Conservation (phyloP, 2,888 invertebrate species). For the Apodemia mormo region DNA sequence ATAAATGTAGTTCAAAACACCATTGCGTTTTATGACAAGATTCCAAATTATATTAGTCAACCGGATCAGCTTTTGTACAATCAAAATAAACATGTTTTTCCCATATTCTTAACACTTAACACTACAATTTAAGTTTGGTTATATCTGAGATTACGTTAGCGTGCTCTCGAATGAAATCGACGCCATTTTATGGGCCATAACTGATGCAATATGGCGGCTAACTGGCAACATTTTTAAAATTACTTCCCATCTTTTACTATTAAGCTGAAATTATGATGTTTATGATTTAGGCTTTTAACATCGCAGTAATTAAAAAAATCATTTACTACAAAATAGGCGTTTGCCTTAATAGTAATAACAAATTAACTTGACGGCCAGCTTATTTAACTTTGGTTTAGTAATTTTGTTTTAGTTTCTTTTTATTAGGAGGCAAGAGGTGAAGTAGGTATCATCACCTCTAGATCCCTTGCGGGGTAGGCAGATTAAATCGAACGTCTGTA, state of each 20-base stretch:
- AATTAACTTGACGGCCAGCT: too few relatives aligned
- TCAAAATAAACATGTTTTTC: slow-evolving; percentile 3
- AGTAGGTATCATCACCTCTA: too few relatives aligned
- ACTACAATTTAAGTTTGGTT: slow-evolving; percentile 34
- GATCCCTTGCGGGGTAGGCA: too few relatives aligned
- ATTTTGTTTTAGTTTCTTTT: too few relatives aligned
- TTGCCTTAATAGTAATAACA: too few relatives aligned
- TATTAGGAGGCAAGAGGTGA: too few relatives aligned
- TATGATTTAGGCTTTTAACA: slow-evolving; percentile 13
- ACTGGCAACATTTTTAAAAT: slow-evolving; percentile 48
- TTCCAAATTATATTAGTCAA: neutral
- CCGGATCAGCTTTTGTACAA: neutral
- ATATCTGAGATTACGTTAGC: slow-evolving; percentile 36
- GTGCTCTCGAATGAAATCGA: slow-evolving; percentile 39
- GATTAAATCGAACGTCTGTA: too few relatives aligned
- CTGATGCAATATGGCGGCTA: slow-evolving; percentile 56
- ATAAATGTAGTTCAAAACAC: too few relatives aligned
- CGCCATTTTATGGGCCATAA: slow-evolving; percentile 59
- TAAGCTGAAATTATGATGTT: slow-evolving; percentile 1
- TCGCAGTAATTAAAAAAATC: too few relatives aligned
- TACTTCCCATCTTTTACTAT: slow-evolving; percentile 20
- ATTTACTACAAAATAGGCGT: too few relatives aligned
- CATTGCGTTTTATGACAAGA: too few relatives aligned
- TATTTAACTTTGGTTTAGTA: too few relatives aligned
- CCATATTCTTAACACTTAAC: slow-evolving; percentile 20